A percentile compares a stretch with the other conserved stretches of the same genome.
Evolutionary conservation across 2,113 vertebrate species (phyloP).

Genomic region (Ondatra zibethicus): DNA sequence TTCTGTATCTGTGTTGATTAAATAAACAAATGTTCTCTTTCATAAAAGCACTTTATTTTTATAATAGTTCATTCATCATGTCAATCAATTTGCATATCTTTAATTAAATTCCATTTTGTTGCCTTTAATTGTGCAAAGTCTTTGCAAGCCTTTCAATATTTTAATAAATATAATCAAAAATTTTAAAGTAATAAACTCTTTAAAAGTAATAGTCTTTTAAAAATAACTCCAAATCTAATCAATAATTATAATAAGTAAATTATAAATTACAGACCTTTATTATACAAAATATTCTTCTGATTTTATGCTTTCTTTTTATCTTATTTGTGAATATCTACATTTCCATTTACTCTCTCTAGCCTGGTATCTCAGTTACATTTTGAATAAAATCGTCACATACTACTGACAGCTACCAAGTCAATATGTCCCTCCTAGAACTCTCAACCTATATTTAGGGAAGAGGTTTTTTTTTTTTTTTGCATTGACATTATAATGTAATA

Average conservation of each 20-base stretch:
- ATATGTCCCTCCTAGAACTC: neutral
- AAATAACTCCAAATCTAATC: neutral
- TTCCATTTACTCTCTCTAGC: neutral
- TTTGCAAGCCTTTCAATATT: neutral
- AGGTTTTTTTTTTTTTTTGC: neutral
- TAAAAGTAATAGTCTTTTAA: neutral
- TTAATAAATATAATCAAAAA: neutral
- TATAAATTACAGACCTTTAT: neutral
- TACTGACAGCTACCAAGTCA: neutral
- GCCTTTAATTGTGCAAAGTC: neutral
- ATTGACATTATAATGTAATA: neutral
- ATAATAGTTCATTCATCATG: neutral
- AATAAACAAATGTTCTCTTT: neutral
- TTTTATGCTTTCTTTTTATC: neutral
- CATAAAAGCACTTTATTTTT: neutral
- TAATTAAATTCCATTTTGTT: neutral
- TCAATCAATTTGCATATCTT: neutral
- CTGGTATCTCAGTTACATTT: neutral
- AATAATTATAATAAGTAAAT: neutral
- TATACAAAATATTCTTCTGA: neutral
- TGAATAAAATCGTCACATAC: neutral
- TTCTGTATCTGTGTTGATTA: neutral
- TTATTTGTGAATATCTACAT: neutral
- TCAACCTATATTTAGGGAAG: neutral
- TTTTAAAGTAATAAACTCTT: neutral